Evolutionary conservation across 2,888 invertebrate species (phyloP).

Genomic region (Choristoneura rosaceana): DNA sequence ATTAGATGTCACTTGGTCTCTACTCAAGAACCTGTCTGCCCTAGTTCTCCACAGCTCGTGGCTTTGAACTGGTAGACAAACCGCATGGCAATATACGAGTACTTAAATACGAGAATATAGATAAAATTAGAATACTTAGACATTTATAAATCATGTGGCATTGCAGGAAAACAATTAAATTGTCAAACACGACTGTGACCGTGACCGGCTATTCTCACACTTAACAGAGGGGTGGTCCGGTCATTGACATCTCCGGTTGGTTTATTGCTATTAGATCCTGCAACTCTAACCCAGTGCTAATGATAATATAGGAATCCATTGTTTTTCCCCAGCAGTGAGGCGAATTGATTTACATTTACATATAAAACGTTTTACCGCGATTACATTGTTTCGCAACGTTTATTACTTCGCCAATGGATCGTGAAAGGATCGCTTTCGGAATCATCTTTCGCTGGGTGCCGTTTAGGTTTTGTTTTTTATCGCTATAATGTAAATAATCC

Average conservation of each 20-base stretch:
- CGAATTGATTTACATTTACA: slow-evolving; percentile 73
- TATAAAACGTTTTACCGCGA: slow-evolving; percentile 71
- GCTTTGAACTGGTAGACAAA: no score
- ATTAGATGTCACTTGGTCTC: no score
- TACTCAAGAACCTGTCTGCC: no score
- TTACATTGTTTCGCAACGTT: slow-evolving; percentile 65
- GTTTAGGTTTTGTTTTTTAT: slow-evolving; percentile 20
- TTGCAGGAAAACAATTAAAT: no score
- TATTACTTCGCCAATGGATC: slow-evolving; percentile 63
- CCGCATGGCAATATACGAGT: no score
- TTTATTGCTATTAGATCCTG: neutral
- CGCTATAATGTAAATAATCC: neutral
- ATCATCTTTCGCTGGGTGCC: slow-evolving; percentile 44
- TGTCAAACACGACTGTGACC: no score
- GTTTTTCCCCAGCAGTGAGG: slow-evolving; percentile 50
- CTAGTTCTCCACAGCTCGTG: no score
- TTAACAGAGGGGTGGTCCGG: no score
- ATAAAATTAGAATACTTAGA: no score
- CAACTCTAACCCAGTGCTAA: slow-evolving; percentile 40
- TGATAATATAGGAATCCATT: slow-evolving; percentile 48
- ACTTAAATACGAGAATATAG: no score
- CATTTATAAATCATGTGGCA: neutral
- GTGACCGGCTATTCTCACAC: no score
- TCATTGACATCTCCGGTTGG: neutral
- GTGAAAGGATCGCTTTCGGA: slow-evolving; percentile 57